These are phyloP conservation scores for Equus quagga DNA, from an alignment of 2,113 vertebrate genomes.

Conservation along the genomic window DNA sequence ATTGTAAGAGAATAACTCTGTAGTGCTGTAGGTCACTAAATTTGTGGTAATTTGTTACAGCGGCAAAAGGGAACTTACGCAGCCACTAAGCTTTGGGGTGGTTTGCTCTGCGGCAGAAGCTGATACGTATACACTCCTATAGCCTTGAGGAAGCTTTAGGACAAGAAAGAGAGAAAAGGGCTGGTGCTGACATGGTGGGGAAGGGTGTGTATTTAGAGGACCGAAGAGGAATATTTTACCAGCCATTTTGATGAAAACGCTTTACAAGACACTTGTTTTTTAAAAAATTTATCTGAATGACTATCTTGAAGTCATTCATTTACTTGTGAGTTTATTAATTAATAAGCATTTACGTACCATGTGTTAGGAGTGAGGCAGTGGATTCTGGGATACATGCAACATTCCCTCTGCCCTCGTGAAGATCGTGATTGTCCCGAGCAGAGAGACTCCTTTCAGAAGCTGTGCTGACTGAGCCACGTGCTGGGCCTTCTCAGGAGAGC, in stretches of 20 bases:
- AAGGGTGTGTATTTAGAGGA: neutral
- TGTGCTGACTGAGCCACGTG: neutral
- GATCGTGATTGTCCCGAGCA: neutral
- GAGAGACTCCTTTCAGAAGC: neutral
- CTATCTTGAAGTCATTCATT: neutral
- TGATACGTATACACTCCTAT: neutral
- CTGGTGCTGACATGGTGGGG: neutral
- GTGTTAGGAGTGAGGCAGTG: neutral
- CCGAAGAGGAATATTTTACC: neutral
- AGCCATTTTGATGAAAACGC: neutral
- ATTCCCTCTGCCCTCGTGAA: neutral
- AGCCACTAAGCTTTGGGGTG: neutral
- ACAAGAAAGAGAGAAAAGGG: neutral
- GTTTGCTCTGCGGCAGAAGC: neutral
- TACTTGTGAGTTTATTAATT: neutral
- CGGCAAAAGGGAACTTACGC: neutral
- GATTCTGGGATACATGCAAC: neutral
- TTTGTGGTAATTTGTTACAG: neutral
- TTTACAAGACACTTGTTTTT: neutral
- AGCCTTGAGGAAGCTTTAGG: neutral
- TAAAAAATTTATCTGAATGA: neutral
- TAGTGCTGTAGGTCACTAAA: neutral
- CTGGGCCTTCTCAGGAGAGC: neutral
- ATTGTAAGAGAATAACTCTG: too few relatives aligned
- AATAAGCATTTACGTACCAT: neutral